phyloP scores from a whole-genome alignment of 2,113 vertebrate genomes.

The Chunga burmeisteri region DNA sequence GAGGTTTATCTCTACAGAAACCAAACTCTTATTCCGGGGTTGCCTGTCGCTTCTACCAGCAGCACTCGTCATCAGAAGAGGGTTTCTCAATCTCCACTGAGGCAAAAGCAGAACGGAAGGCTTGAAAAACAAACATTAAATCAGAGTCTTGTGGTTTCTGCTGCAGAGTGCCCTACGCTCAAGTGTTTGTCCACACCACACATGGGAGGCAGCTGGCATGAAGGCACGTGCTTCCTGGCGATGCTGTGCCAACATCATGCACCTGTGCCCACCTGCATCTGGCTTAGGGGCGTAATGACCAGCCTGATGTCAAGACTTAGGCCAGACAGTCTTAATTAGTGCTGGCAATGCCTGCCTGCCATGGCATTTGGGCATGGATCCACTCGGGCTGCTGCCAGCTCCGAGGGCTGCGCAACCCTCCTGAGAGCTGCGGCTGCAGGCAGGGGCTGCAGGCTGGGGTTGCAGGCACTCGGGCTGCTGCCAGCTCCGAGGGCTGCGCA shows the following conservation, averaged over 20 bases:
- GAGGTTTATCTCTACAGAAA: background rate
- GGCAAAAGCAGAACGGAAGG: background rate
- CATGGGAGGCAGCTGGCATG: background rate
- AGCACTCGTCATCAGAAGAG: accelerated
- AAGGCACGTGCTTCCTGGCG: background rate
- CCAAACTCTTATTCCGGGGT: background rate
- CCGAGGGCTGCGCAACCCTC: background rate
- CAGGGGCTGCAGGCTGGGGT: accelerated
- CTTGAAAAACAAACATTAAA: background rate
- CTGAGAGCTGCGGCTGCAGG: background rate
- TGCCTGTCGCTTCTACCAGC: background rate
- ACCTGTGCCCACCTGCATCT: background rate
- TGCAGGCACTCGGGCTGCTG: accelerated
- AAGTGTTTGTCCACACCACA: accelerated
- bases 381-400: background rate
- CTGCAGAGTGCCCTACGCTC: background rate
- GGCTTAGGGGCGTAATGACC: background rate
- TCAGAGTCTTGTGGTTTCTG: background rate
- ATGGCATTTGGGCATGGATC: background rate
- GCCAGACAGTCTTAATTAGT: background rate
- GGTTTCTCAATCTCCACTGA: background rate
- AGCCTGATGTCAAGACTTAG: background rate
- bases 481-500: too few species aligned
- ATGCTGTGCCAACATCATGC: accelerated
- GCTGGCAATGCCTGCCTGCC: background rate